Evolutionary conservation across 2,888 invertebrate genomes (phyloP), one percentile per base, ranked within the genome.

Genomic region (Dynastes grantii): DNA sequence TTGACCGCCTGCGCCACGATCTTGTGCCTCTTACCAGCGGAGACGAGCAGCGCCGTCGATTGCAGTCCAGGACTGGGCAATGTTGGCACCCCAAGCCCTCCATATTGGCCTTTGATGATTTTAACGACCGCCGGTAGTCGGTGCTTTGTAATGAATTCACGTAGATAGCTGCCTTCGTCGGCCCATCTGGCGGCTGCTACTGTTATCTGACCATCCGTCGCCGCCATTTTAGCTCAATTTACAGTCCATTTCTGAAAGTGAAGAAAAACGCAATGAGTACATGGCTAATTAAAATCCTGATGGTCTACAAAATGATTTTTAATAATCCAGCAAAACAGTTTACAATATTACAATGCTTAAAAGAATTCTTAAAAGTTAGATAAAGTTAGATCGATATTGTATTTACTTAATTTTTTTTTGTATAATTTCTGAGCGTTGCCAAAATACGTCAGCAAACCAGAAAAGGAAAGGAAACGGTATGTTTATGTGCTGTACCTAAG

Each of bases 61-160:
- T 96, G 96, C 37, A 97, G 90, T 79, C 96, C 94, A 4, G 96
- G 96, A 85, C 95, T 96, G 53, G 97, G 96, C 67, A 96, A 89
- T 0, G 96, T 95, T 1, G 97, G 96, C 22, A 96, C 96, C 40
- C 98, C 98, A 73, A 98, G 92, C 78, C 95, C 95, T 82, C 95
- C 95, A 90, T 97, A 98, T 88, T 97, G 97, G 82, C 98, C 98
- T 89, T 97, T 97, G 85, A 96, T 95, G 86, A 98, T 95, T 89
- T 97, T 97, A 79, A 96, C 96, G 83, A 97, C 94, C 84, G 94
- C 94, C 13, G 98, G 98, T 80, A 95, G 88, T 78, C 93, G 92
- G 86, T 94, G 92, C 87, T 94, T 95, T 22, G 86, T 80, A 85
- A 94, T 94, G 87, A 94, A 94, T 87, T 95, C 94, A 78, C 94